phyloP scores from a whole-genome alignment of 2,797 vertebrate species.

The Synaphobranchus kaupii region DNA sequence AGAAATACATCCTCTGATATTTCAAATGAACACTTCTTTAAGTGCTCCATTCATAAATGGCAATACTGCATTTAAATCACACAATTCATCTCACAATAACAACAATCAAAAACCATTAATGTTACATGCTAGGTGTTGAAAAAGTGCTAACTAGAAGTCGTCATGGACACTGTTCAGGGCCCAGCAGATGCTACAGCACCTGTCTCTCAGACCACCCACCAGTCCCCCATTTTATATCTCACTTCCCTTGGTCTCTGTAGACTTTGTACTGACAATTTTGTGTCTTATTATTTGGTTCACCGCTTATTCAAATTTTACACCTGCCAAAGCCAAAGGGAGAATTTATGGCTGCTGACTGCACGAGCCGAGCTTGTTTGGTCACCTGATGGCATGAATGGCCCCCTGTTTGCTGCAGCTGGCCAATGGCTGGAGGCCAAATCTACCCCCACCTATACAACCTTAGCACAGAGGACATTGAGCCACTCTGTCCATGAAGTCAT shows the following conservation, averaged over 20 bases:
- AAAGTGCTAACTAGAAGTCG: constrained; percentile 73
- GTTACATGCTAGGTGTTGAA: constrained; percentile 55
- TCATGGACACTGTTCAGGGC: constrained; percentile 57
- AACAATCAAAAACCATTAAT: constrained; percentile 53
- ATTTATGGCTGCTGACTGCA: constrained; percentile 40
- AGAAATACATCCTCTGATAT: background rate
- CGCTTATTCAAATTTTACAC: constrained; percentile 54
- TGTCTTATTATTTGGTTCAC: constrained; percentile 51
- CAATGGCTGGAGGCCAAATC: constrained; percentile 63
- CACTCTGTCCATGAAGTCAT: constrained; percentile 26
- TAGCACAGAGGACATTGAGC: constrained; percentile 33
- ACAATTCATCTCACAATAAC: constrained; percentile 45
- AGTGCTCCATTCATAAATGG: background rate
- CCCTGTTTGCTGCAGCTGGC: constrained; percentile 73
- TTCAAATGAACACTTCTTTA: background rate
- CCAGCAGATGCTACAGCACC: constrained; percentile 81
- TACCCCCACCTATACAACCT: constrained; percentile 40
- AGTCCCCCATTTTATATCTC: constrained; percentile 46
- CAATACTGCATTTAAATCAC: background rate
- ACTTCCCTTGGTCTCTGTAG: constrained; percentile 40
- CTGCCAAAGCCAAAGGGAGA: constrained; percentile 49
- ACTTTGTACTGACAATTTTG: constrained; percentile 44
- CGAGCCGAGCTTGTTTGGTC: constrained; percentile 52
- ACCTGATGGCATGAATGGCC: constrained; percentile 73
- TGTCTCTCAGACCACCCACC: constrained; percentile 70